Evolutionary conservation across 2,797 vertebrate species (phyloP), one percentile per base, ranked within the genome.

Genomic region (Strix occidentalis): DNA sequence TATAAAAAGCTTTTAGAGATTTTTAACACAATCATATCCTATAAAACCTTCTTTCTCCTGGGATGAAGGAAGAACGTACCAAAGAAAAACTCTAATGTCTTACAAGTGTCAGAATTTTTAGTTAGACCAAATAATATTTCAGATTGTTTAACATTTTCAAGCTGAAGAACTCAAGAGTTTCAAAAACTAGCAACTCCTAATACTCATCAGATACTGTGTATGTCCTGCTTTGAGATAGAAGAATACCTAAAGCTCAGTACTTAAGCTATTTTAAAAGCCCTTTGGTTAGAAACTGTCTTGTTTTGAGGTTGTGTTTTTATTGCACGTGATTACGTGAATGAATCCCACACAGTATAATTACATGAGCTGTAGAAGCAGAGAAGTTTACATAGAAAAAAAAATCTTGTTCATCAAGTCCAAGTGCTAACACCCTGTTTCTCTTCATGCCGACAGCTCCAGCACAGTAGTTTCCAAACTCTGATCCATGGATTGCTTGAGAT

Each of bases 281-380:
- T 88, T 70, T 95, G 87, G 74, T 63, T 70, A 90, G 77, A 87
- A 91, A 77, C 35, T 43, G 33, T 48, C 66, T 87, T 83, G 45
- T 87, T 87, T 87, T 33, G 29, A 85, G 75, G 43, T 84, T 92
- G 68, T 70, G 63, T 61, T 89, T 86, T 91, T 91, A 88, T n/a
- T 54, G 50, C 72, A 41, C 2, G 33, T 46, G 46, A 81, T 84
- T 81, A 75, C 0, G 2, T 37, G 25, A 88, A 58, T 33, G 35
- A 75, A 84, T 60, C 70, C 65, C 63, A 76, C 57, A 45, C 46
- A 7, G 4, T 56, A 21, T 84, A 90, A 93, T 89, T 92, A 74
- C 37, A 39, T 31, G 56, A 91, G 43, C 70, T 28, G 63, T 28
- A 76, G 68, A 70, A 87, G 68, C 69, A 83, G 50, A 48, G 48